Evolutionary conservation across 2,797 vertebrate species (phyloP).

Genomic region (Sarcophilus harrisii): DNA sequence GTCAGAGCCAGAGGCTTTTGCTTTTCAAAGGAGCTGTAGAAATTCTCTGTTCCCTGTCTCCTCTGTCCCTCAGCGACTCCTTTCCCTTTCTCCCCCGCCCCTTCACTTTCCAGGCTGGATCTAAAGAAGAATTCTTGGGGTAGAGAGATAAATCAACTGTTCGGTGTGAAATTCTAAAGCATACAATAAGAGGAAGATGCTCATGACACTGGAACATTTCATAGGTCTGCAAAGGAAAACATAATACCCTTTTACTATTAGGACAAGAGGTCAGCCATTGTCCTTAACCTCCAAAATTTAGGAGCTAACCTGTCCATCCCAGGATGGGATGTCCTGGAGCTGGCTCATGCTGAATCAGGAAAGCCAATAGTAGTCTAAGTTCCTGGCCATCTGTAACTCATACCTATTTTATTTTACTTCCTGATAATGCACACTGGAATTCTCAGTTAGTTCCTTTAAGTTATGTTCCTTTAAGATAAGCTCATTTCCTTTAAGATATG

Average conservation of each 20-base stretch:
- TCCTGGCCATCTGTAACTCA: neutral
- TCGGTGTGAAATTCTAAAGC: neutral
- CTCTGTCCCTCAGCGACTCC: neutral
- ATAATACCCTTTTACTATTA: neutral
- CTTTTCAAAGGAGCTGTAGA: conserved; percentile 55
- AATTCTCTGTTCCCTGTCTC: conserved; percentile 39
- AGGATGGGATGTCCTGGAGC: neutral
- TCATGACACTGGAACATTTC: neutral
- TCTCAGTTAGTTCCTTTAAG: neutral
- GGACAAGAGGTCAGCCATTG: neutral
- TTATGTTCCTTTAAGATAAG: too few relatives aligned
- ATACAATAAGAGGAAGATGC: neutral
- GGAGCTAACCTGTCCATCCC: neutral
- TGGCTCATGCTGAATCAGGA: neutral
- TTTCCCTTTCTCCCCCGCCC: neutral
- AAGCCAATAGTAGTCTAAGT: neutral
- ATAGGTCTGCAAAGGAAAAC: neutral
- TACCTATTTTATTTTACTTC: neutral
- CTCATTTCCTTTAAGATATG: neutral
- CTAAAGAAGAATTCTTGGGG: neutral
- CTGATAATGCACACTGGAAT: neutral
- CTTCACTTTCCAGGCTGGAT: neutral
- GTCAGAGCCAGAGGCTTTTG: conserved; percentile 47
- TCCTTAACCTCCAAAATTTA: neutral
- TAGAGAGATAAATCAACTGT: neutral